Conservation (phyloP, 2,888 invertebrate genomes). For the Sinelater perroti region DNA sequence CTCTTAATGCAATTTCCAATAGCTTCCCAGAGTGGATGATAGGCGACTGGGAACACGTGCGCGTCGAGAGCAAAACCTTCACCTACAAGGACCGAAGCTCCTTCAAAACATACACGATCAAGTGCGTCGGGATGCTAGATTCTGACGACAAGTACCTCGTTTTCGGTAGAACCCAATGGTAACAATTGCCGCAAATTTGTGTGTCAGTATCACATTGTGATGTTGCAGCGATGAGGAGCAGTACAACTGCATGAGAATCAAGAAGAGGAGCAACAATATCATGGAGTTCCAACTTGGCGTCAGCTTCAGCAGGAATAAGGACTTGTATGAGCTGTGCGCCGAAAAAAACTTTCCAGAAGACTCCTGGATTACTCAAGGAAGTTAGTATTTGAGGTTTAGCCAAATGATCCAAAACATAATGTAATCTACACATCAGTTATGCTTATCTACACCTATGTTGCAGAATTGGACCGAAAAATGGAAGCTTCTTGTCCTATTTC, state of each 20-base stretch:
- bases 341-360: slow-evolving; percentile 63
- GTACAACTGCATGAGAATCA: slow-evolving; percentile 68
- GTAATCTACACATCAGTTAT: not conserved
- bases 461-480: slow-evolving; percentile 35
- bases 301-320: slow-evolving; percentile 50
- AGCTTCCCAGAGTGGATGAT: slow-evolving; percentile 71
- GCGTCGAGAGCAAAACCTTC: slow-evolving; percentile 61
- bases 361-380: slow-evolving; percentile 70
- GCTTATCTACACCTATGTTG: not conserved
- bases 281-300: slow-evolving; percentile 68
- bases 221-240: slow-evolving; percentile 66
- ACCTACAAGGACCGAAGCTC: slow-evolving; percentile 63
- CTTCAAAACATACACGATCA: slow-evolving; percentile 64
- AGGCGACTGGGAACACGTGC: slow-evolving; percentile 69
- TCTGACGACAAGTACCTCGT: slow-evolving; percentile 62
- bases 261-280: slow-evolving; percentile 67
- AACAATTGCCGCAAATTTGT: slow-evolving; percentile 44
- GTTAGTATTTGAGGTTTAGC: slow-evolving; percentile 58
- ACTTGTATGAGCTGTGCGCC: slow-evolving; percentile 52
- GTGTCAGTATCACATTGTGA: slow-evolving; percentile 1
- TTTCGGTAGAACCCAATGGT: slow-evolving; percentile 66
- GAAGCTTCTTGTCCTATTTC: slow-evolving; percentile 66
- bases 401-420: not conserved
- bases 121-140: slow-evolving; percentile 58
- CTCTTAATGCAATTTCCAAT: slow-evolving; percentile 11